These are phyloP conservation scores for Gopherus flavomarginatus DNA, from an alignment of 2,113 vertebrate genomes.

Conservation along the genomic window DNA sequence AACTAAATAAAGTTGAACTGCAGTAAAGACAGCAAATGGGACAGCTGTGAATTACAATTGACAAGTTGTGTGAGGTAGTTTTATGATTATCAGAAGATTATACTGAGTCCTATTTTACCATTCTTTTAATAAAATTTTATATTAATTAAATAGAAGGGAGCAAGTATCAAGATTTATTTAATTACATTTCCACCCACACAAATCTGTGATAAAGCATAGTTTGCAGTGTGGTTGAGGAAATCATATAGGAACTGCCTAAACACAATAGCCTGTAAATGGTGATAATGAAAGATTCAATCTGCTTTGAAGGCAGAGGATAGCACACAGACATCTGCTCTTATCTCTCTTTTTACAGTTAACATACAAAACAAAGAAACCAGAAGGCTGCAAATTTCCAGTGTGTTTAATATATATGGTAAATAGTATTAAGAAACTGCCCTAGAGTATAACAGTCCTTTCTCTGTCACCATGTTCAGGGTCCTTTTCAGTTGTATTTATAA, in stretches of 20 bases:
- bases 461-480: background rate
- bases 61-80: background rate
- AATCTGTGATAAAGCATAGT: background rate
- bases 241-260: constrained; percentile 27
- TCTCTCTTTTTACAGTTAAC: constrained; percentile 1
- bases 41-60: background rate
- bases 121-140: constrained; percentile 29
- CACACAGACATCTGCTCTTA: background rate
- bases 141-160: background rate
- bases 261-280: constrained; percentile 15
- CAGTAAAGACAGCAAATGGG: background rate
- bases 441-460: background rate
- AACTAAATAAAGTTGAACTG: background rate
- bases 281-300: constrained; percentile 42
- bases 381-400: background rate
- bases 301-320: constrained; percentile 38
- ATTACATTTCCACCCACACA: constrained; percentile 14
- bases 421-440: background rate
- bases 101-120: background rate
- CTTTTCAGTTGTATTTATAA: background rate
- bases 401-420: constrained; percentile 16
- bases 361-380: constrained; percentile 19
- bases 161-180: constrained; percentile 41
- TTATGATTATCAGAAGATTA: background rate
- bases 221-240: constrained; percentile 22